phyloP scores from a whole-genome alignment of 2,113 vertebrate genomes.

The Hucho hucho region DNA sequence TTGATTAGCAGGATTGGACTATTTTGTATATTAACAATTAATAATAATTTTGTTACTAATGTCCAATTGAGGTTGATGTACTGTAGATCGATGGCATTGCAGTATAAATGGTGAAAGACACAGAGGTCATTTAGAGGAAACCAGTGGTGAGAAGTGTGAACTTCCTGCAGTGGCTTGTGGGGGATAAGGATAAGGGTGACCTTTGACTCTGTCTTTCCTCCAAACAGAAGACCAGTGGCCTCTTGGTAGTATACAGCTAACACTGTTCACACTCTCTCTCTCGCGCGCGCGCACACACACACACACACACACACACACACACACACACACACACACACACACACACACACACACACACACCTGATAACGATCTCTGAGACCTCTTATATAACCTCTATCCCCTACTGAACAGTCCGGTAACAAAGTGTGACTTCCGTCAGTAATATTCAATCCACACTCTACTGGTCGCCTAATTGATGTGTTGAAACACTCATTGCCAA shows the following conservation, averaged over 20 bases:
- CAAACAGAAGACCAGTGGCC: neutral
- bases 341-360: neutral
- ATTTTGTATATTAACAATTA: no score
- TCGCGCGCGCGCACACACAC: no score
- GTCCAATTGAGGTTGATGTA: no score
- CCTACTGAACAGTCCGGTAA: neutral
- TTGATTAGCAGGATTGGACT: no score
- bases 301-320: neutral
- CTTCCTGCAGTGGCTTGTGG: neutral
- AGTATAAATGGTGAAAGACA: no score
- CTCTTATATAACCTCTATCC: neutral
- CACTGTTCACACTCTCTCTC: neutral
- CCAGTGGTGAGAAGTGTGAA: neutral
- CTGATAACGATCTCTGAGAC: neutral
- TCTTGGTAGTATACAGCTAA: neutral
- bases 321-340: neutral
- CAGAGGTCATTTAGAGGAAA: no score
- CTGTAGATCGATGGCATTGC: no score
- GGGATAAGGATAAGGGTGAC: neutral
- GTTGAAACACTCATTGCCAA: slow-evolving; percentile 1
- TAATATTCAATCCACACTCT: neutral
- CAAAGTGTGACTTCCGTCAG: neutral
- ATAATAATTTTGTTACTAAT: no score
- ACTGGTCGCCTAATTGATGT: neutral
- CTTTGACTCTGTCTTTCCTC: neutral